Conservation (phyloP, 2,888 invertebrate species). For the Dicycla oo region DNA sequence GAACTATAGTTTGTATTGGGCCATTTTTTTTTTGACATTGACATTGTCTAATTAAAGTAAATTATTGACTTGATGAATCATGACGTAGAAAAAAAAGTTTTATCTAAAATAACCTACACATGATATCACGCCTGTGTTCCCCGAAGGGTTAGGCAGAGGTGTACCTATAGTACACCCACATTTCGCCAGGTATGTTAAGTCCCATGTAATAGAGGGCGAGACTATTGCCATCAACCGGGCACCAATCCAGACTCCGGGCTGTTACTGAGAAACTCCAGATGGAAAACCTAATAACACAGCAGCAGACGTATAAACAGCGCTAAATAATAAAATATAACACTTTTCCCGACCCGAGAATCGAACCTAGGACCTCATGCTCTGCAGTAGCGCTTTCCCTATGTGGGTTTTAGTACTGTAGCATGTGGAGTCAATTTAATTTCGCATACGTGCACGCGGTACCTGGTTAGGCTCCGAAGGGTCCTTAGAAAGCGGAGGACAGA, state of each 20-base stretch:
- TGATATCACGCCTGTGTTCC: too few relatives aligned
- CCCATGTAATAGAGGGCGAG: too few relatives aligned
- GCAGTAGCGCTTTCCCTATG: not conserved
- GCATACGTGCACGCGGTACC: conserved; percentile 77
- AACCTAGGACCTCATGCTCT: not conserved
- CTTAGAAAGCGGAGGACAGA: conserved; percentile 85
- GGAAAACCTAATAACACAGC: not conserved
- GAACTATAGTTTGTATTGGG: too few relatives aligned
- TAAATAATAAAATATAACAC: too few relatives aligned
- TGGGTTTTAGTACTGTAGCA: not conserved
- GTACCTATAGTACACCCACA: too few relatives aligned
- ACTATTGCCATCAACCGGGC: not conserved
- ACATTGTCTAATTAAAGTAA: not conserved
- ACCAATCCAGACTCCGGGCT: not conserved
- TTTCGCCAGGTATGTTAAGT: too few relatives aligned
- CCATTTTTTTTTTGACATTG: not conserved
- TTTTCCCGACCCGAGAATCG: too few relatives aligned
- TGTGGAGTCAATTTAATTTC: conserved; percentile 37
- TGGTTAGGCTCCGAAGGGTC: conserved; percentile 85
- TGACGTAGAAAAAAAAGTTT: too few relatives aligned
- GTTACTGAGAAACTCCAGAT: not conserved
- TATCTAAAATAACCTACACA: too few relatives aligned
- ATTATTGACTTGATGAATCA: not conserved
- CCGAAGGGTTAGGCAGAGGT: too few relatives aligned
- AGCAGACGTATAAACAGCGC: too few relatives aligned